Percentiles rank a stretch among this genome's conserved stretches.
These are phyloP conservation scores for Danio rerio DNA, from an alignment of 2,113 vertebrate genomes.

Conservation along the genomic window GRCz12tu NC_133193.1:48652001-48652500, in stretches of 20 bases:
- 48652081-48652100: conserved; percentile 88
- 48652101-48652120: conserved; percentile 82
- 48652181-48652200: conserved; percentile 90
- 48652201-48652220: conserved; percentile 83
- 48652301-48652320: conserved; percentile 85
- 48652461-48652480: conserved; percentile 84
- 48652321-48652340: conserved; percentile 86
- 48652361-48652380: conserved; percentile 90
- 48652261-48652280: conserved; percentile 79
- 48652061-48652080: conserved; percentile 88
- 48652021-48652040: conserved; percentile 90
- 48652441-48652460: conserved; percentile 83
- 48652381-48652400: conserved; percentile 88
- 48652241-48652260: conserved; percentile 86
- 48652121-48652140: conserved; percentile 84
- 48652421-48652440: conserved; percentile 88
- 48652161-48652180: conserved; percentile 88
- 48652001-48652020: conserved; percentile 89
- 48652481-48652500: conserved; percentile 81
- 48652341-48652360: conserved; percentile 88
- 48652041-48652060: conserved; percentile 88
- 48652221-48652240: conserved; percentile 84
- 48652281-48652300: conserved; percentile 83
- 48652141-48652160: conserved; percentile 82
- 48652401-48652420: conserved; percentile 82